Evolutionary conservation across 2,797 vertebrate species (phyloP).

Genomic region (Centropyge bicolor): DNA sequence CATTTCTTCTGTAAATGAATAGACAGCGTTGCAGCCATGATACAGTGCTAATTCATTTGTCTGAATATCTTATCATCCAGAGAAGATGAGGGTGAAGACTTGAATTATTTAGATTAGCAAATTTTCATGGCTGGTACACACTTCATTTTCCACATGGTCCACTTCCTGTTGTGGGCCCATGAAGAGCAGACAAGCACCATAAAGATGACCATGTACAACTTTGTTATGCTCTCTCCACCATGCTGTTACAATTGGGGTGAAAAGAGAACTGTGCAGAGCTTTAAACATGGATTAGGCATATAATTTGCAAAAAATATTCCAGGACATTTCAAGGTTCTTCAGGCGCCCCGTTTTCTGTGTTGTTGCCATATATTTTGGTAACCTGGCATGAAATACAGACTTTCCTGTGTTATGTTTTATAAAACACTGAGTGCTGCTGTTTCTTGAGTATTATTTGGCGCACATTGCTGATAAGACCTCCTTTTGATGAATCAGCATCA

Average conservation of each 20-base stretch:
- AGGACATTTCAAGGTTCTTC: conserved; percentile 11
- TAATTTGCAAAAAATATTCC: neutral
- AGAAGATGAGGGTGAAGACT: neutral
- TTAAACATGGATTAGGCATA: neutral
- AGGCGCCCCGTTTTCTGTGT: neutral
- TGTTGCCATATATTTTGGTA: conserved; percentile 9
- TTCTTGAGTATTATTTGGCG: conserved; percentile 26
- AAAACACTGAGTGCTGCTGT: conserved; percentile 41
- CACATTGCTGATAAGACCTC: conserved; percentile 4
- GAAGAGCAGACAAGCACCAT: neutral
- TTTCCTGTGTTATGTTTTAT: neutral
- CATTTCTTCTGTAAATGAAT: neutral
- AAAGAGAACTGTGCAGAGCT: neutral
- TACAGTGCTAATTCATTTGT: neutral
- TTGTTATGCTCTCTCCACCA: neutral
- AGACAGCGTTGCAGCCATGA: neutral
- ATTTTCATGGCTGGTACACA: neutral
- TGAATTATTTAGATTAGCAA: neutral
- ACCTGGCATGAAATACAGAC: conserved; percentile 10
- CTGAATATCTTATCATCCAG: neutral
- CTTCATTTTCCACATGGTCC: neutral
- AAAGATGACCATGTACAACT: neutral
- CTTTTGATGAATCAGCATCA: conserved; percentile 45
- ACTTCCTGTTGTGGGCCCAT: neutral
- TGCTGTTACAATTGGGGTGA: neutral